Base-by-base conservation (phyloP, 64 coral and sea anemone genomes). In the Stichodactyla mertensii region DNA sequence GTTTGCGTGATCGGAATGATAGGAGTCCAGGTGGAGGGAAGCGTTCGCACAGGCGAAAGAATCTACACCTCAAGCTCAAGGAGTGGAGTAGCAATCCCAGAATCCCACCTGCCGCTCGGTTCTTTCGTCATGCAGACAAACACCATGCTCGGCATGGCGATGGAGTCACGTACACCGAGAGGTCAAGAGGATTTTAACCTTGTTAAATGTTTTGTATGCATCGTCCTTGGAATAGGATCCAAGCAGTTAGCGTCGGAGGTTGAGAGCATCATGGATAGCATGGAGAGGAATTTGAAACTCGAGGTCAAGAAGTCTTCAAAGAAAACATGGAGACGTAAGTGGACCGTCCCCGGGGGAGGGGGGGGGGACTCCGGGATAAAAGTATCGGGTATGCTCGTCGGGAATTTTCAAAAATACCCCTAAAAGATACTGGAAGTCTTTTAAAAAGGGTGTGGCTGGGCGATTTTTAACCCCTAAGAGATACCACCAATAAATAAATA, bases 1-100 rank as follows among this genome's bases (percentile, higher is more conserved):
- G 92, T 98, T 10, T 98, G 96, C 56, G 96, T 98, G 1, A 98
- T 98, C 20, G 96, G 96, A 64, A 92, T 98, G 79, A 92, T 98
- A 54, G 89, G 88, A 58, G 90, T 98, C 10, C 90, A 95, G 52
- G 87, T 94, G n/a, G 67, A 86, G 45, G 96, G 96, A 0, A 86
- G 86, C 12, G 96, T 94, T 4, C 52, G 77, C 45, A 89, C 93
- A 22, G 96, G 96, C 18, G 96, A 98, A 61, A 87, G 96, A 66
- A 92, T 98, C 27, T 98, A 94, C 80, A 87, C 96, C 4, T 92
- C 96, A n/a, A 78, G 80, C n/a, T 84, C 83, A 60, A 58, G 86
- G 19, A 80, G 85, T 61, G 96, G 96, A 15, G 88, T 90, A 52
- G 96, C 90, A 16, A 88, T 92, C n/a, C 89, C 96, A 64, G 96